Evolutionary conservation across 2,888 invertebrate genomes (phyloP).

Genomic region (Capitulum mitella): DNA sequence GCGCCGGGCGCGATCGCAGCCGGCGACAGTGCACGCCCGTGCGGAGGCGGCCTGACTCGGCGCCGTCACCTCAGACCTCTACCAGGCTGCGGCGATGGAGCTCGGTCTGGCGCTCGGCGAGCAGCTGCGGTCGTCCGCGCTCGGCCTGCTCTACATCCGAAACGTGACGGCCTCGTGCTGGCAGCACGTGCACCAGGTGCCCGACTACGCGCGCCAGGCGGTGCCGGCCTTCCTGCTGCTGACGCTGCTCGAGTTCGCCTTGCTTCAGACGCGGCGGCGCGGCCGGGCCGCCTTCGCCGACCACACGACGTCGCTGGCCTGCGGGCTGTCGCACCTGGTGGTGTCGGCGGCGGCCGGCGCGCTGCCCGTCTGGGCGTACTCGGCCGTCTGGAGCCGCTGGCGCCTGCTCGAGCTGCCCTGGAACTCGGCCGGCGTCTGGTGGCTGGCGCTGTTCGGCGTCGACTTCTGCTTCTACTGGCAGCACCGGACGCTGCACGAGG

Average conservation of each 20-base stretch:
- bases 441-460: constrained; percentile 59
- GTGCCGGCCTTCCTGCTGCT: background rate
- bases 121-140: background rate
- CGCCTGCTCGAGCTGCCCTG: constrained; percentile 27
- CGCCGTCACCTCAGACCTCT: no score
- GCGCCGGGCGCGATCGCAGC: no score
- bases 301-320: background rate
- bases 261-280: background rate
- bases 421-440: constrained; percentile 26
- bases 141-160: background rate
- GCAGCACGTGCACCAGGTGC: background rate
- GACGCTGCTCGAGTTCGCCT: background rate
- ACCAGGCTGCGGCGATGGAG: no score
- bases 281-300: background rate
- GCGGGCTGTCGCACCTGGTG: background rate
- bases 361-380: background rate
- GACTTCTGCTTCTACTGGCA: constrained; percentile 34
- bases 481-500: constrained; percentile 47
- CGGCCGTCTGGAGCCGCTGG: constrained; percentile 26
- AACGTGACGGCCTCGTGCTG: background rate
- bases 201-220: background rate
- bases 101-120: background rate
- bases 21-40: no score
- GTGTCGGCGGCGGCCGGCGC: background rate
- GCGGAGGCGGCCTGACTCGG: no score